Base-by-base conservation (phyloP, 1,140 invertebrate genomes). In the Brachionus rubens region DNA sequence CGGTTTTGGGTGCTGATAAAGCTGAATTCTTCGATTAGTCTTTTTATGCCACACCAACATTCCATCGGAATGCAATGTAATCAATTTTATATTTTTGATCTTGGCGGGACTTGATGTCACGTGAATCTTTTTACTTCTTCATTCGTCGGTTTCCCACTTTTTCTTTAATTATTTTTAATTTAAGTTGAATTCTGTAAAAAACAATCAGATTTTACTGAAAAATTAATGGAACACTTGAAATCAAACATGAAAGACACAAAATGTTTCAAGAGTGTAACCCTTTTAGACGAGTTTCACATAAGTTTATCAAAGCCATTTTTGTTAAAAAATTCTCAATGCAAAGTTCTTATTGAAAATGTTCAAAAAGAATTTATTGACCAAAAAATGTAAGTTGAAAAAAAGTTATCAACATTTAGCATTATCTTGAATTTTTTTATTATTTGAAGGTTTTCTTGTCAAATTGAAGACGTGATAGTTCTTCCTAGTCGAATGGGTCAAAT, bases 271-370 rank as follows among this genome's bases (percentile, higher is more conserved):
- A 59, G n/a, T 59, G 33, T 59, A 19, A 5, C 14, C 21, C 19
- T 36, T 16, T 36, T 59, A 2, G 54, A 59, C 9, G 54, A 59
- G 36, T 59, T 59, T 33, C 54, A 59, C 21, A 19, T 59, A 33
- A 59, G 54, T 59, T 16, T 59, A 16, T 59, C 54, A 19, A 59
- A 16, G 36, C 54, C 54, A 6, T 59, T 59, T 59, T 36, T 59
- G 6, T 33, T 59, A 2, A 59, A 59, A 59, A 59, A 59, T 59
- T 59, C 54, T 3, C 54, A 59, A 28, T 59, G 28, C 33, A 59
- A 59, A 59, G 19, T 59, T 16, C 16, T 59, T 7, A 14, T 36
- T 0, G 54, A 59, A 59, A 59, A 59, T 59, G 12, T 36, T 14
- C n/a, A 59, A 59, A 59, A 59, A 59, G 10, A n/a, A 2, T 9